Base-by-base conservation (phyloP, 2,888 invertebrate genomes). In the Seira musarum region DNA sequence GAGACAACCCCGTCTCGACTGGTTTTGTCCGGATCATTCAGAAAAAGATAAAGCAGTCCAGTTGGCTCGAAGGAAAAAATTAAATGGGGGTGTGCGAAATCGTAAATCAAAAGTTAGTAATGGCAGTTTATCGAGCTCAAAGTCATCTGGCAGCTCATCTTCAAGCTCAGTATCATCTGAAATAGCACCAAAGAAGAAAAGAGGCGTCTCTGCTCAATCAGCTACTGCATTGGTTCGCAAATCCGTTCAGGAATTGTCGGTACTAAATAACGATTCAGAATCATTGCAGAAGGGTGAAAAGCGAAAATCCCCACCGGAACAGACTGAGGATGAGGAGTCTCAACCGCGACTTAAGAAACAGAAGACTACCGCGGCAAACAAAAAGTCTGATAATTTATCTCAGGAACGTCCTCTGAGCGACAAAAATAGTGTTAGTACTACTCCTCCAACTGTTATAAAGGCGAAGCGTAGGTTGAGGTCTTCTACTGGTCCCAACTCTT, bases 1-100 rank as follows among this genome's bases (percentile, higher is more conserved):
- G 2, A 57, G 77, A 15, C 30, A 30, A 2, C 30, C 30, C 8
- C 30, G 3, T 8, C 8, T 8, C 8, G 30, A 65, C 22, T 86
- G 85, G 85, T 73, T 64, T 61, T 85, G 85, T 53, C 73, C 83
- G 88, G 82, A 87, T 88, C 88, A 81, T 35, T 46, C 71, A 13
- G n/a, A 13, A 53, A 53, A 53, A 3, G 30, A 30, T 2, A 63
- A 63, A 19, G 66, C 13, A 25, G 24, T 24, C 10, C 46, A 19
- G 10, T 22, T 13, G 5, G 30, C 30, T 30, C 49, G 5, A 25
- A 1, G 1, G 35, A 40, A 63, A 24, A 61, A 49, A 25, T 24
- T 13, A n/a, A 60, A 17, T 24, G 21, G 53, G 3, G n/a, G 10
- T 6, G 5, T n/a, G 21, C 25, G 19, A 15, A 66, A 30, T 1